These are phyloP conservation scores for Columba guinea DNA, from an alignment of 2,797 vertebrate species.

Conservation along the genomic window DNA sequence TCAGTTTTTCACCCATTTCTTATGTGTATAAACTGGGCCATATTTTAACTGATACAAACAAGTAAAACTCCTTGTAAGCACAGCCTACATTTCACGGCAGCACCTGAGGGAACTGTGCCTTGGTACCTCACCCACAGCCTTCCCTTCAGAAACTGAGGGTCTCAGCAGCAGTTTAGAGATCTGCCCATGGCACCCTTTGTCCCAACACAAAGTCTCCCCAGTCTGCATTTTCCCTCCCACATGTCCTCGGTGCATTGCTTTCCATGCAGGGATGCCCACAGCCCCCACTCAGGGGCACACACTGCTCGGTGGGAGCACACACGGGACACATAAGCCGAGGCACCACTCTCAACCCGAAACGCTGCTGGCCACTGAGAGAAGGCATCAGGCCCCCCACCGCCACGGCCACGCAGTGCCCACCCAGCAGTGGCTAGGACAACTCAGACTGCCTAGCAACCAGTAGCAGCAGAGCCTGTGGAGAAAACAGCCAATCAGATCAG, in stretches of 20 bases:
- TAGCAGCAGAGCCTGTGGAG: not conserved
- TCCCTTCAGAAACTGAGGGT: rapidly evolving
- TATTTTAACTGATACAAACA: not conserved
- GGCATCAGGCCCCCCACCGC: rapidly evolving
- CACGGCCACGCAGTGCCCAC: rapidly evolving
- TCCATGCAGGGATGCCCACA: rapidly evolving
- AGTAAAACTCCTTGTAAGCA: rapidly evolving
- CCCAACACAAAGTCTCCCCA: not conserved
- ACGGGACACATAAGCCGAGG: too few species aligned
- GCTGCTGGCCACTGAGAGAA: rapidly evolving
- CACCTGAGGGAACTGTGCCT: too few species aligned
- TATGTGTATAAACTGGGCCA: rapidly evolving
- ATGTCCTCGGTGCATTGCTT: rapidly evolving
- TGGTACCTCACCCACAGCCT: rapidly evolving
- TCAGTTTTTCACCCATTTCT: not conserved
- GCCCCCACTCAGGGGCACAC: rapidly evolving
- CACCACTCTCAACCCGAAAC: not conserved
- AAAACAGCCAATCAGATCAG: not conserved
- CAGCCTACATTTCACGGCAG: not conserved
- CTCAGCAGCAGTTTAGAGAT: too few species aligned
- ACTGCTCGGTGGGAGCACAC: too few species aligned
- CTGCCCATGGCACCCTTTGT: rapidly evolving
- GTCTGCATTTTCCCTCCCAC: rapidly evolving
- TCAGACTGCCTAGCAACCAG: not conserved
- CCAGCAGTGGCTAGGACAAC: rapidly evolving